phyloP scores from a whole-genome alignment of 2,797 vertebrate genomes.

The Champsocephalus esox region DNA sequence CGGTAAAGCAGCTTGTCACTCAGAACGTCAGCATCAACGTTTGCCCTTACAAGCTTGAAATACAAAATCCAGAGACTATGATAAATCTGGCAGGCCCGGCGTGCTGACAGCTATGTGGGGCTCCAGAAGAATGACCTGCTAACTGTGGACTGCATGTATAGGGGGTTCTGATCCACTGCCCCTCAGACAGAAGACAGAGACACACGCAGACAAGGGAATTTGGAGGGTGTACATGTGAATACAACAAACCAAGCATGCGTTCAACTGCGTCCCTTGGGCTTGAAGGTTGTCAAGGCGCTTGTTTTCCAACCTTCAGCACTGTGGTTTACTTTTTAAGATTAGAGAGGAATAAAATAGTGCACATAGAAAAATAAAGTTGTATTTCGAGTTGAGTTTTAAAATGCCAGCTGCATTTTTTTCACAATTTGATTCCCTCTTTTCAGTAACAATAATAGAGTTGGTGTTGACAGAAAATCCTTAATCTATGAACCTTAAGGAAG shows the following conservation, averaged over 20 bases:
- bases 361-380: slow-evolving; percentile 42
- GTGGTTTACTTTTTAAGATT: slow-evolving; percentile 79
- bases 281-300: slow-evolving; percentile 77
- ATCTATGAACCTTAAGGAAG: slow-evolving; percentile 29
- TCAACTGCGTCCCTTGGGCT: slow-evolving; percentile 80
- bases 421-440: slow-evolving; percentile 16
- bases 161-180: slow-evolving; percentile 86
- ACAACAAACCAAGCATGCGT: slow-evolving; percentile 84
- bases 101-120: slow-evolving; percentile 84
- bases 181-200: slow-evolving; percentile 86
- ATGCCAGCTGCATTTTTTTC: slow-evolving; percentile 33
- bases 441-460: slow-evolving; percentile 15
- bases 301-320: slow-evolving; percentile 77
- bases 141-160: slow-evolving; percentile 85
- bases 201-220: slow-evolving; percentile 86
- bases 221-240: slow-evolving; percentile 84
- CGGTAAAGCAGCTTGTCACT: slow-evolving; percentile 87
- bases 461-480: slow-evolving; percentile 2
- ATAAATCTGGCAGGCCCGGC: slow-evolving; percentile 83
- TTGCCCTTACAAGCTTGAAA: slow-evolving; percentile 85
- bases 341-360: slow-evolving; percentile 59
- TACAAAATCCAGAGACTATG: slow-evolving; percentile 84
- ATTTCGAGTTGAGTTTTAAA: slow-evolving; percentile 36
- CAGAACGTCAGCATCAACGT: slow-evolving; percentile 85
- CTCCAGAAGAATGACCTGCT: slow-evolving; percentile 86